Conservation (phyloP, 2,797 vertebrate species). For the Clarias fuscus region DNA sequence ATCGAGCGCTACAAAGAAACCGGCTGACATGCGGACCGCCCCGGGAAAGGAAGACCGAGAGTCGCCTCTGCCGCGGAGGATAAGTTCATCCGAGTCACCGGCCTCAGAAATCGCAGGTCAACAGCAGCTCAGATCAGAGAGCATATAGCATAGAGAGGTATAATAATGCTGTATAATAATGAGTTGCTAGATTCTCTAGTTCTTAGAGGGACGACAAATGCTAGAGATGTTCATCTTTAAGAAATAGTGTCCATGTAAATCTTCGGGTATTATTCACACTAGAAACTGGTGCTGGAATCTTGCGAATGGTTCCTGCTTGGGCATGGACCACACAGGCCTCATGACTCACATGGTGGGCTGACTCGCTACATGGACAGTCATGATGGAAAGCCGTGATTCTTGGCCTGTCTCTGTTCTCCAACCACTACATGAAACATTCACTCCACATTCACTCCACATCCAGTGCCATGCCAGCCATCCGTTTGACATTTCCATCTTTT, state of each 20-base stretch:
- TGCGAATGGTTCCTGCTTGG: constrained; percentile 27
- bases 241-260: not conserved
- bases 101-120: no score
- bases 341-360: constrained; percentile 55
- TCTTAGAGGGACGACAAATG: not conserved
- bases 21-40: no score
- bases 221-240: not conserved
- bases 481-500: constrained; percentile 30
- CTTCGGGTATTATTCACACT: not conserved
- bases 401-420: constrained; percentile 61
- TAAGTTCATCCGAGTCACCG: no score
- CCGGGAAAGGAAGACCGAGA: no score
- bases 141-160: no score
- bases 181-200: not conserved
- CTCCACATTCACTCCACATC: constrained; percentile 61
- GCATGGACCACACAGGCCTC: constrained; percentile 59
- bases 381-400: constrained; percentile 66
- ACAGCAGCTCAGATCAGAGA: no score
- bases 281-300: constrained; percentile 5
- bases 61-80: no score
- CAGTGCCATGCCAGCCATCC: constrained; percentile 60
- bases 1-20: no score
- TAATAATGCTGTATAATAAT: not conserved
- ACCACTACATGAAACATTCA: constrained; percentile 67
- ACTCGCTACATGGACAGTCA: constrained; percentile 64